Conservation (phyloP, 2,113 vertebrate species). For the Mugil cephalus region DNA sequence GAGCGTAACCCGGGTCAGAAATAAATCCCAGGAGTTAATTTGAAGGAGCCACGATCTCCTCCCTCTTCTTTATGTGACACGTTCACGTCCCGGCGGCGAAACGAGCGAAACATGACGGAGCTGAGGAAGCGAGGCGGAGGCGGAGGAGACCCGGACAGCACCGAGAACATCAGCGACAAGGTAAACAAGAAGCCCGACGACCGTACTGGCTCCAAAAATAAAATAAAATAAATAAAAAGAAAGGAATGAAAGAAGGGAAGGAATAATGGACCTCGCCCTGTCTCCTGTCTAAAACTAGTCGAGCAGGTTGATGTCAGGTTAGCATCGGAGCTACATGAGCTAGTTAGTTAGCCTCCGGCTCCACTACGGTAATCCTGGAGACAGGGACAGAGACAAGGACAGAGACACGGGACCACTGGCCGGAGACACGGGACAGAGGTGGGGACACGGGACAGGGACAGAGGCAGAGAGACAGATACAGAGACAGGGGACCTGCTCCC, state of each 20-base stretch:
- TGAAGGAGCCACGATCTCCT: neutral
- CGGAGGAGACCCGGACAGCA: slow-evolving; percentile 77
- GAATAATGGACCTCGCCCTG: slow-evolving; percentile 28
- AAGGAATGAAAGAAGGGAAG: too few relatives aligned
- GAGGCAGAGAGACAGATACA: too few relatives aligned
- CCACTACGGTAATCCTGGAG: slow-evolving; percentile 42
- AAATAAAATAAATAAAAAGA: too few relatives aligned
- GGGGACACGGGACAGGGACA: neutral
- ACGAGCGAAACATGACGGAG: slow-evolving; percentile 81
- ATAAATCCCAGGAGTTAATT: neutral
- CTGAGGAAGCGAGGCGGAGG: slow-evolving; percentile 81
- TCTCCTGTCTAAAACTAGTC: slow-evolving; percentile 19
- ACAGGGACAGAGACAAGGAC: neutral
- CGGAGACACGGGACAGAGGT: neutral
- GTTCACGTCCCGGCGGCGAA: slow-evolving; percentile 54
- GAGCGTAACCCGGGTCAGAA: neutral
- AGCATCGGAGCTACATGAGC: slow-evolving; percentile 45
- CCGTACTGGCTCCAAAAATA: too few relatives aligned
- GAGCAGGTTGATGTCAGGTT: slow-evolving; percentile 22
- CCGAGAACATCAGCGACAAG: slow-evolving; percentile 84
- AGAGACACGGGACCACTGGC: slow-evolving; percentile 2
- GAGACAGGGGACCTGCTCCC: neutral
- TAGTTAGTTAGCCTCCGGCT: slow-evolving; percentile 50
- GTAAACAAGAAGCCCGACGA: slow-evolving; percentile 43
- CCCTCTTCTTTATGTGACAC: slow-evolving; percentile 62